Evolutionary conservation across 2,797 vertebrate genomes (phyloP).

Genomic region (Hapalemur alaotrensis): DNA sequence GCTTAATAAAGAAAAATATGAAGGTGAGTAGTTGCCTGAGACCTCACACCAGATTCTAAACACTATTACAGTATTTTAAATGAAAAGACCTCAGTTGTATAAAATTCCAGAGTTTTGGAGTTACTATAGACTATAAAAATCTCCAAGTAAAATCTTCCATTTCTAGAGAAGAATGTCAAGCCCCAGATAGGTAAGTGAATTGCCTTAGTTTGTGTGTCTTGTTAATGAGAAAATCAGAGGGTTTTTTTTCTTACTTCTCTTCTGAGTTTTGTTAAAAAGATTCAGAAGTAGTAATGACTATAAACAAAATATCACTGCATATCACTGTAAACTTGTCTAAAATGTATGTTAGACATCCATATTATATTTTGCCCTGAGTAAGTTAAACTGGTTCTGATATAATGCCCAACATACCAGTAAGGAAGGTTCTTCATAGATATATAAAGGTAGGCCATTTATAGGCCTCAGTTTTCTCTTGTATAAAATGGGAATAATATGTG

Average conservation of each 20-base stretch:
- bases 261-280: conserved; percentile 36
- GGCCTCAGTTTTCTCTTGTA: conserved; percentile 44
- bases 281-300: neutral
- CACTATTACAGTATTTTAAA: neutral
- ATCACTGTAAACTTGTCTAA: neutral
- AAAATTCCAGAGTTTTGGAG: conserved; percentile 5
- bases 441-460: neutral
- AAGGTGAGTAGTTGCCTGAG: neutral
- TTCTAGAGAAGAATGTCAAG: neutral
- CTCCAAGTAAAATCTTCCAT: neutral
- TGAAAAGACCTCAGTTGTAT: neutral
- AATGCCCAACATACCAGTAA: neutral
- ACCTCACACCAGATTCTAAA: neutral
- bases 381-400: conserved; percentile 15
- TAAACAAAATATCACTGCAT: neutral
- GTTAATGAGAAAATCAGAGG: conserved; percentile 19
- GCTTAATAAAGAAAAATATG: neutral
- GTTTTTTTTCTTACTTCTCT: neutral
- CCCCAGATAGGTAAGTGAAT: neutral
- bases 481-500: conserved; percentile 42
- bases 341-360: neutral
- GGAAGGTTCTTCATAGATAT: neutral
- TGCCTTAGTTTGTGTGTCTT: neutral
- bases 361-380: neutral
- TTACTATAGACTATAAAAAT: neutral